These are phyloP conservation scores for Phoxinus phoxinus DNA, from an alignment of 2,113 vertebrate species.

Conservation along the genomic window DNA sequence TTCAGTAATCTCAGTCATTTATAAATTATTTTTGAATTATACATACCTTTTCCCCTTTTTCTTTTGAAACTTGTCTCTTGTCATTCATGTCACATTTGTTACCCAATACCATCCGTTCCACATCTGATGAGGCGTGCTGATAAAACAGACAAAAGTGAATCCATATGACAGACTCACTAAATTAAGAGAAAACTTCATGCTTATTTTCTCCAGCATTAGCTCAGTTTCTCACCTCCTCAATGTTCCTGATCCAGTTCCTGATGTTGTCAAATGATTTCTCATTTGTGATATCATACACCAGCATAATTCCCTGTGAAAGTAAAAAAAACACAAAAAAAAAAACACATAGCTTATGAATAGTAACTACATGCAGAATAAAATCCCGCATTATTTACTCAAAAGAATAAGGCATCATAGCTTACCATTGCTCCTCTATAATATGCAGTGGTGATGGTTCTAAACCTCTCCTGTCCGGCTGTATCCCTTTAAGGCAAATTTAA, in stretches of 20 bases:
- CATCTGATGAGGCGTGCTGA: conserved; percentile 94
- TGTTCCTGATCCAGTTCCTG: conserved; percentile 98
- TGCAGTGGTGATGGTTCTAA: conserved; percentile 88
- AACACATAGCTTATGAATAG: neutral
- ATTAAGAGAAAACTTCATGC: neutral
- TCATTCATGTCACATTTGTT: conserved; percentile 99
- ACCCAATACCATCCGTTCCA: conserved; percentile 95
- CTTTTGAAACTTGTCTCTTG: conserved; percentile 95
- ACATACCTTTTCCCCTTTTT: conserved; percentile 91
- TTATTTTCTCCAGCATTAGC: neutral
- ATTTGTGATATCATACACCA: conserved; percentile 97
- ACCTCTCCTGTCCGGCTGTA: conserved; percentile 87
- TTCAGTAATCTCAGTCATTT: neutral
- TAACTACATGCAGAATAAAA: neutral
- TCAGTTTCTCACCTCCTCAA: conserved; percentile 85
- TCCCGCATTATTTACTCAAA: neutral
- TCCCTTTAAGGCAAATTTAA: conserved; percentile 72
- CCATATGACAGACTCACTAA: neutral
- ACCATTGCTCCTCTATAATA: conserved; percentile 91
- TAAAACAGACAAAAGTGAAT: conserved; percentile 22
- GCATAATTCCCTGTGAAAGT: conserved; percentile 89
- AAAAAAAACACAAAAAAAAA: conserved; percentile 1
- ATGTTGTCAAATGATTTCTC: conserved; percentile 99
- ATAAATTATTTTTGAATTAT: neutral
- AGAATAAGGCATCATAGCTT: conserved; percentile 43